A percentile compares a stretch with the other conserved stretches of the same genome.
Evolutionary conservation across 2,797 vertebrate genomes (phyloP).

Genomic region (Sebastes iracundus): DNA sequence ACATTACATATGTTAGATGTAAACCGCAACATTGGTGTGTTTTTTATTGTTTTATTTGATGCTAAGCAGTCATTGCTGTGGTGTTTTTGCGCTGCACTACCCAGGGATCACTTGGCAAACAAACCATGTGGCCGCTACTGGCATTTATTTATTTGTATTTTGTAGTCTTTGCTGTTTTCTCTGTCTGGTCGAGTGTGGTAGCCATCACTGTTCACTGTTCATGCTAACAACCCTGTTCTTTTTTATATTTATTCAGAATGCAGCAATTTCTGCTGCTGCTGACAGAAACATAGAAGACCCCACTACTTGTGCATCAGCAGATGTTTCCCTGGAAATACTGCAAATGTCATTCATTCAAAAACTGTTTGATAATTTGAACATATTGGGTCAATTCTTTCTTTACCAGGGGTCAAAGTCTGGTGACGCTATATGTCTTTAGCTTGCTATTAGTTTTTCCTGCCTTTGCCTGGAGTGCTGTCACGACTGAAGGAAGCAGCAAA

Average conservation of each 20-base stretch:
- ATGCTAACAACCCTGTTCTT: background rate
- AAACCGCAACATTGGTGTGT: background rate
- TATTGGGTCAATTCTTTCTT: background rate
- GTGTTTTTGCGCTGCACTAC: background rate
- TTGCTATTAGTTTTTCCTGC: background rate
- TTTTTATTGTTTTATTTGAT: background rate
- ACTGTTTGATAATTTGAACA: background rate
- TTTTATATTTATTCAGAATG: background rate
- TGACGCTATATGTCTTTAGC: background rate
- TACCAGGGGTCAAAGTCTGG: background rate
- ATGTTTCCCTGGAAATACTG: background rate
- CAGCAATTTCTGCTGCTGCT: background rate
- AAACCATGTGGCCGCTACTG: background rate
- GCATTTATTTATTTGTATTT: slow-evolving; percentile 28
- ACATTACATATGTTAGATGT: background rate
- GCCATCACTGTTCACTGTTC: background rate
- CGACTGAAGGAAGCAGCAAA: too few species aligned
- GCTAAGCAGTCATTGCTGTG: background rate
- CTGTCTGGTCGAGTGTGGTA: background rate
- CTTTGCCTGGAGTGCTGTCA: too few species aligned
- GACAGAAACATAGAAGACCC: background rate
- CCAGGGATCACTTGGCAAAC: background rate
- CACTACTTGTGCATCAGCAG: background rate
- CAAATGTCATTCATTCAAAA: background rate
- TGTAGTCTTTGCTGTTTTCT: background rate